Conservation (phyloP, 2,797 vertebrate species). For the Girardinus metallicus region DNA sequence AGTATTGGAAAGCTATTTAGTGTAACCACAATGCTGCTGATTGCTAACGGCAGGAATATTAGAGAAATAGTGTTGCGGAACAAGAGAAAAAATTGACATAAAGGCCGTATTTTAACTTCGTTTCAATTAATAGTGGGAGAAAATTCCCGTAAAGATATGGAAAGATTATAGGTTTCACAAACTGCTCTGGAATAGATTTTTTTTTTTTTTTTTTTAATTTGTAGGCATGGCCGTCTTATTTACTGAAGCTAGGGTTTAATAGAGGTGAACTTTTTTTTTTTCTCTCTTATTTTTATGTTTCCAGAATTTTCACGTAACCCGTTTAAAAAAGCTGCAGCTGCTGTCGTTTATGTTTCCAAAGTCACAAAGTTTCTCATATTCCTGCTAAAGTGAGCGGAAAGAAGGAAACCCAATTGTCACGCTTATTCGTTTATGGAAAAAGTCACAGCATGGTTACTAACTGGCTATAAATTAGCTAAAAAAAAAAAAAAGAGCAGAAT, state of each 20-base stretch:
- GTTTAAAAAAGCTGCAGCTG: neutral
- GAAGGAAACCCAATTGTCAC: slow-evolving; percentile 26
- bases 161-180: neutral
- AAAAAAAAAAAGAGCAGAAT: slow-evolving; percentile 5
- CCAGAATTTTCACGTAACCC: slow-evolving; percentile 5
- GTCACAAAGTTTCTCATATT: slow-evolving; percentile 27
- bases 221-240: neutral
- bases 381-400: slow-evolving; percentile 23
- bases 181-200: neutral
- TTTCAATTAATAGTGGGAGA: neutral
- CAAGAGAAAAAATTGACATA: neutral
- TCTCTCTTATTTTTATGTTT: slow-evolving; percentile 14
- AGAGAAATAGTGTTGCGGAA: neutral
- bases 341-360: neutral
- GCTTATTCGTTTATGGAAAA: slow-evolving; percentile 1
- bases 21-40: neutral
- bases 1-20: neutral
- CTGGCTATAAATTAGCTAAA: slow-evolving; percentile 5
- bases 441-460: slow-evolving; percentile 1
- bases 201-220: neutral
- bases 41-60: neutral
- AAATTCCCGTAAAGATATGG: neutral
- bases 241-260: slow-evolving; percentile 13
- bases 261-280: slow-evolving; percentile 24
- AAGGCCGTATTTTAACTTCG: neutral